phyloP scores from a whole-genome alignment of 2,797 vertebrate species.

The Rhadinocentrus ornatus region DNA sequence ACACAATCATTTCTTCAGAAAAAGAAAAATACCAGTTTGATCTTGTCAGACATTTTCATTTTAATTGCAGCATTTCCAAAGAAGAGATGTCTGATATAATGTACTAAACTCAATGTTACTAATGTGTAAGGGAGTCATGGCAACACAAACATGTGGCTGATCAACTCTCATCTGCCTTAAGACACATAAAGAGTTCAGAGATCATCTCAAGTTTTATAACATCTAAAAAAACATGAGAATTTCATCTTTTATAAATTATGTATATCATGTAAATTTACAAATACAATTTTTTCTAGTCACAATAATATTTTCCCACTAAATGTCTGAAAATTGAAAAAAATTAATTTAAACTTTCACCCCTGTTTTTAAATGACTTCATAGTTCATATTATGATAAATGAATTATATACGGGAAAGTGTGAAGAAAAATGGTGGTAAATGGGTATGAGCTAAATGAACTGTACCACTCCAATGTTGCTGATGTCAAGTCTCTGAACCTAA shows the following conservation, averaged over 20 bases:
- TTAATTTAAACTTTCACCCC: constrained; percentile 29
- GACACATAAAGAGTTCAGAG: constrained; percentile 6
- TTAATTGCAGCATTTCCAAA: constrained; percentile 57
- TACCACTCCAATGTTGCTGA: constrained; percentile 68
- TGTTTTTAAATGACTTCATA: constrained; percentile 58
- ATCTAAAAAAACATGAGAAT: constrained; percentile 23
- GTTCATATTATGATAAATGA: constrained; percentile 55
- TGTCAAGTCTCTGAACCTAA: constrained; percentile 67
- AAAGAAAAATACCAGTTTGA: constrained; percentile 62
- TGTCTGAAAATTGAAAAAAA: constrained; percentile 27
- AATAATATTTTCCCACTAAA: constrained; percentile 11
- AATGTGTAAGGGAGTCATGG: constrained; percentile 38
- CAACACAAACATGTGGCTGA: constrained; percentile 35
- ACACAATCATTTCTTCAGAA: constrained; percentile 55
- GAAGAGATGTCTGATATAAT: constrained; percentile 60
- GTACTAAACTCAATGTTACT: constrained; percentile 41
- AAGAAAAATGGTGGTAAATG: constrained; percentile 70
- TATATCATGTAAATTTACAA: constrained; percentile 8
- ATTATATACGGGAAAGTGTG: constrained; percentile 38
- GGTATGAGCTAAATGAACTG: constrained; percentile 68
- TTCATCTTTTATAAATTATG: neutral
- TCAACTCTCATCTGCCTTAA: constrained; percentile 23
- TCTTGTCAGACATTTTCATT: constrained; percentile 60
- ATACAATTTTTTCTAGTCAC: constrained; percentile 18
- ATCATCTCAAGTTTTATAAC: constrained; percentile 12